Conservation (phyloP, 2,113 vertebrate genomes). For the Gobius niger region DNA sequence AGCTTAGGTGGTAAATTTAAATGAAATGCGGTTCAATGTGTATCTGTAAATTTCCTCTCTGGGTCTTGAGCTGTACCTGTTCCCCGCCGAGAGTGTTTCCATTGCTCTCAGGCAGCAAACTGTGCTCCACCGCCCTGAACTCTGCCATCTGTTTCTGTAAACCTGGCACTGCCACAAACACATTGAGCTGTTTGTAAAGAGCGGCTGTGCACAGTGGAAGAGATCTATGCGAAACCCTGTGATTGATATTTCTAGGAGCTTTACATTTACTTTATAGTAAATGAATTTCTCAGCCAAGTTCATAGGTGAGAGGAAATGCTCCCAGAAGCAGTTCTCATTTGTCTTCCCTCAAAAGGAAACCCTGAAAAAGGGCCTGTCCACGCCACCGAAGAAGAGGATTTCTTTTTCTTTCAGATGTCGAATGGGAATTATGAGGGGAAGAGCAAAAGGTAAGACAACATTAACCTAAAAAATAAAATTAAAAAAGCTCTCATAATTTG, state of each 20-base stretch:
- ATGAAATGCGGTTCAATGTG: too few species aligned
- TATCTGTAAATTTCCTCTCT: too few species aligned
- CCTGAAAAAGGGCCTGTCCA: conserved; percentile 50
- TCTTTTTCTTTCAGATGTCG: conserved; percentile 76
- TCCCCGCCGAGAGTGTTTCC: conserved; percentile 67
- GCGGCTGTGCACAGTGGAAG: too few species aligned
- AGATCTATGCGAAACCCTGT: too few species aligned
- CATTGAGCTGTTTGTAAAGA: conserved; percentile 37
- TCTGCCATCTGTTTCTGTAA: conserved; percentile 65
- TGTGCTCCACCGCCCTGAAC: conserved; percentile 58
- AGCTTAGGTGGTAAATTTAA: too few species aligned
- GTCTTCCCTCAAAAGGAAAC: conserved; percentile 51
- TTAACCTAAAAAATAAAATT: too few species aligned
- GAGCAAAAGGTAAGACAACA: conserved; percentile 69
- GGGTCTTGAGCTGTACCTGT: conserved; percentile 8
- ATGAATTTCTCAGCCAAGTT: conserved; percentile 59
- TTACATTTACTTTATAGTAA: conserved; percentile 27
- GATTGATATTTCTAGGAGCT: background rate
- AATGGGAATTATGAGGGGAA: conserved; percentile 74
- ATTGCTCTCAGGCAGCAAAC: conserved; percentile 64
- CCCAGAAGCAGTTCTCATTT: conserved; percentile 60
- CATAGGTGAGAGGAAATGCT: conserved; percentile 58
- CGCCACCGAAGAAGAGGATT: conserved; percentile 69
- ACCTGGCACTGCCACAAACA: conserved; percentile 41
- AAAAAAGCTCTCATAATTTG: too few species aligned